Evolutionary conservation across 2,113 vertebrate genomes (phyloP), one percentile per base, ranked within the genome.

Genomic region (Nestor notabilis): DNA sequence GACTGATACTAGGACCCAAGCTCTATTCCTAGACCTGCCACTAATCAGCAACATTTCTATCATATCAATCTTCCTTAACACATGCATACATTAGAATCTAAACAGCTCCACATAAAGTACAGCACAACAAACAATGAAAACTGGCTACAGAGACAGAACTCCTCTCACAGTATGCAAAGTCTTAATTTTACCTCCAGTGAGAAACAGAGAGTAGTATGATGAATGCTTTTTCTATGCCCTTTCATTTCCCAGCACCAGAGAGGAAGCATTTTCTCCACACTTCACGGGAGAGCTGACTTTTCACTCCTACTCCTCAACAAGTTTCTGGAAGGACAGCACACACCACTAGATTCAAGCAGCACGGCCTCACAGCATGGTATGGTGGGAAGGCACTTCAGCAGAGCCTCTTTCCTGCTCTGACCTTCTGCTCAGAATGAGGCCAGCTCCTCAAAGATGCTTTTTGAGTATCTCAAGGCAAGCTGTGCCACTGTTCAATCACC

Each of bases 241-340:
- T 63, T 52, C n/a, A 52, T 63, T 83, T 78, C 24, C 28, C 33
- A 83, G 43, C 33, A 41, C 47, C 25, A 86, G 37, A 41, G 8
- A 68, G 11, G 47, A 92, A 33, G 2, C 8, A 25, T 27, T 46
- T 88, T n/a, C 61, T 63, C 56, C 4, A 4, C 0, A 0, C n/a
- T 87, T 89, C 23, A 44, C 1, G 2, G 25, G 29, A 28, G 5
- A 75, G 19, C 0, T 64, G 47, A 79, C 61, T 76, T 64, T 28
- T 79, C n/a, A 44, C 10, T 77, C 39, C 53, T 56, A 33, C 27
- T 70, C 28, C 20, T 63, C 49, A 41, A 5, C 24, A 44, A 35
- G 17, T 29, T 85, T 58, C 25, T 71, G 55, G 27, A 63, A 31
- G 50, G n/a, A 21, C 65, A 68, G 81, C 29, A 71, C 20, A 41